Conservation (phyloP, 1,140 invertebrate species). For the Bombus cullumanus region DNA sequence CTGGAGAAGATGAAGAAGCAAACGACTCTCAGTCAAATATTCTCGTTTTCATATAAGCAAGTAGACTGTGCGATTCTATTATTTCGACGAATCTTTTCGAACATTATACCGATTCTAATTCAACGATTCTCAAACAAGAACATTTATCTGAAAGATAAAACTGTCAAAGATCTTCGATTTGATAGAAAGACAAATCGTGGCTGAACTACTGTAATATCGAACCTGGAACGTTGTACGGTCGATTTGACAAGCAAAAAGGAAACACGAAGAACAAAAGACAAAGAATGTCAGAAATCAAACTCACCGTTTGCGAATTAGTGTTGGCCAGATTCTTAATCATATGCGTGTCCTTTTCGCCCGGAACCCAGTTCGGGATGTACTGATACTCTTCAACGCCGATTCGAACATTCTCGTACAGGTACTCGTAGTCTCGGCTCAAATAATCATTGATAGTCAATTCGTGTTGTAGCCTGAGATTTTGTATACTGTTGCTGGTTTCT, state of each 20-base stretch:
- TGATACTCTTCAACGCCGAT: conserved; percentile 78
- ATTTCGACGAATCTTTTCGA: too few relatives aligned
- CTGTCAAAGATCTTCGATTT: neutral
- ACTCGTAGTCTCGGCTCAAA: conserved; percentile 74
- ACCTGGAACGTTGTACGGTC: neutral
- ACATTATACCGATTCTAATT: too few relatives aligned
- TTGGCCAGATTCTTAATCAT: conserved; percentile 67
- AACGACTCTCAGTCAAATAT: too few relatives aligned
- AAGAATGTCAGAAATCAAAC: neutral
- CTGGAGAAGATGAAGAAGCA: too few relatives aligned
- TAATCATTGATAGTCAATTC: conserved; percentile 75
- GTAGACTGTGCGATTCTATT: too few relatives aligned
- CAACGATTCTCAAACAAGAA: too few relatives aligned
- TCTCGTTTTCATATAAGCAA: too few relatives aligned
- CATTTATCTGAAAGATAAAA: neutral
- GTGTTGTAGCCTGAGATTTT: conserved; percentile 72
- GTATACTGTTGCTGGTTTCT: conserved; percentile 62
- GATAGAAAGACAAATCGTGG: neutral
- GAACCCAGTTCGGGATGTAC: conserved; percentile 81
- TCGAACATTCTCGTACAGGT: conserved; percentile 76
- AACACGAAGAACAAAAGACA: accelerated
- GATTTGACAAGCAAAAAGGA: neutral
- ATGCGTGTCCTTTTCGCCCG: conserved; percentile 75
- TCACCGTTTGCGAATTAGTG: conserved; percentile 71
- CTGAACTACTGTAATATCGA: too few relatives aligned